A percentile compares a stretch with the other conserved stretches of the same genome.
These are phyloP conservation scores for Delia radicum DNA, from an alignment of 1,140 invertebrate species.

Conservation along the genomic window DNA sequence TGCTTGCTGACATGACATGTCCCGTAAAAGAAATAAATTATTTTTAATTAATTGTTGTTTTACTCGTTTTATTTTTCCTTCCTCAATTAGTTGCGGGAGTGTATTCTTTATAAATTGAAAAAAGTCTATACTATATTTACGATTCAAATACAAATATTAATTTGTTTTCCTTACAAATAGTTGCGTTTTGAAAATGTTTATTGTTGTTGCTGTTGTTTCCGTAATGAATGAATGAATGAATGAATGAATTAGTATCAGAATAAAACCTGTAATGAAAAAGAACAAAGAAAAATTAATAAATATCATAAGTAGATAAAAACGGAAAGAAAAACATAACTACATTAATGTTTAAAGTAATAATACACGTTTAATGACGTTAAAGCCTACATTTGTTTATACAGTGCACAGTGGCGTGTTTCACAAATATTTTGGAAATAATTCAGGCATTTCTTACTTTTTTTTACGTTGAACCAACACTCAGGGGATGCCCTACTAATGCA, in stretches of 20 bases:
- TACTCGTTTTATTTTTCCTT: background rate
- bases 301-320: background rate
- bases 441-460: no score
- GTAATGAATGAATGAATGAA: background rate
- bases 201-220: background rate
- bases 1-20: conserved; percentile 57
- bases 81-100: background rate
- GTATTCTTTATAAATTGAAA: background rate
- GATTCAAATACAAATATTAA: background rate
- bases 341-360: background rate
- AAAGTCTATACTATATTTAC: background rate
- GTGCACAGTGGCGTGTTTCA: no score
- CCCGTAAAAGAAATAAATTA: conserved; percentile 38
- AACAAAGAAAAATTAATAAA: background rate
- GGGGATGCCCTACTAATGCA: no score
- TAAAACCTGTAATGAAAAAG: background rate
- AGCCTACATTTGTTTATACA: background rate
- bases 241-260: background rate
- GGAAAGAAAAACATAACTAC: background rate
- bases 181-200: background rate
- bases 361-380: background rate
- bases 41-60: background rate
- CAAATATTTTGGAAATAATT: no score
- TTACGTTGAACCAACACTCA: no score
- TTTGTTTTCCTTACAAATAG: background rate